A percentile compares a stretch with the other conserved stretches of the same genome.
Evolutionary conservation across 2,888 invertebrate genomes (phyloP).

Genomic region (Alcis repandata): DNA sequence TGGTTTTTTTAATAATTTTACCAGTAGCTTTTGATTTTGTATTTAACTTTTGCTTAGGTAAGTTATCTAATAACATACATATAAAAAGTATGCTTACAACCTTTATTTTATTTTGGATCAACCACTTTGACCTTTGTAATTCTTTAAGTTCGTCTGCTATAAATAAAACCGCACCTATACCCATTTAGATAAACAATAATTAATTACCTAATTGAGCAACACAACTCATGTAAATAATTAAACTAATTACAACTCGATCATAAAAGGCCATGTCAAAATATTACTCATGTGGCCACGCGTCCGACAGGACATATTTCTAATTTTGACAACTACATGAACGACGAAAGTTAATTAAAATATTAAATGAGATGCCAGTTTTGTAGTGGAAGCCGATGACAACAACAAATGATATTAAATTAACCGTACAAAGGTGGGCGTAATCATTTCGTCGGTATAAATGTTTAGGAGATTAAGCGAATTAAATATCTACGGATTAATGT

Average conservation of each 20-base stretch:
- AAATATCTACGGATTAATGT: constrained; percentile 16
- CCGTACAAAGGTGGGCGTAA: constrained; percentile 75
- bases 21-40: too few species aligned
- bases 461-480: constrained; percentile 53
- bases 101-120: not conserved
- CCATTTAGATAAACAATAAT: constrained; percentile 8
- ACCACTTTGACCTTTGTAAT: not conserved
- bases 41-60: too few species aligned
- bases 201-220: constrained; percentile 31
- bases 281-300: constrained; percentile 60
- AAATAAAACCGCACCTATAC: constrained; percentile 1
- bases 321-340: constrained; percentile 73
- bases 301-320: constrained; percentile 66
- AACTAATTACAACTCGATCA: constrained; percentile 44
- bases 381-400: constrained; percentile 76
- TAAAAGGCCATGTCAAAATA: constrained; percentile 58
- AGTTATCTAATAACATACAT: too few species aligned
- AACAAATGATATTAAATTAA: constrained; percentile 83
- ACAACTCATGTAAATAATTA: constrained; percentile 29
- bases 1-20: too few species aligned
- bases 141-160: not conserved
- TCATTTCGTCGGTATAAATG: constrained; percentile 58
- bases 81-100: too few species aligned
- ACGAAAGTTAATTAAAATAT: constrained; percentile 84
- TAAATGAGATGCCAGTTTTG: constrained; percentile 77